phyloP scores from a whole-genome alignment of 2,797 vertebrate genomes.

The Naso thynnoides region DNA sequence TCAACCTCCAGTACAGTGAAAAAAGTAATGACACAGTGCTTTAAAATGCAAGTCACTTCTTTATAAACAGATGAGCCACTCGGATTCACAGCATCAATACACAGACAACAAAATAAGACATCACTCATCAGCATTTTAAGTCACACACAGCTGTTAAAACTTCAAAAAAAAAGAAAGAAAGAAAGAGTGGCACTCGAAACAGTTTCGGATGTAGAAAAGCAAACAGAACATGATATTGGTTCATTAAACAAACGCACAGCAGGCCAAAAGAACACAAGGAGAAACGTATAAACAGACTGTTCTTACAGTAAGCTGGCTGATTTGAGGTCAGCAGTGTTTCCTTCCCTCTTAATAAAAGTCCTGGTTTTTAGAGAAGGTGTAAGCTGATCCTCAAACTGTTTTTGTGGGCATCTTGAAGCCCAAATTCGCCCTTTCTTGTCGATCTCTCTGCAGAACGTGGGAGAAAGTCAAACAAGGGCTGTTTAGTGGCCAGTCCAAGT shows the following conservation, averaged over 20 bases:
- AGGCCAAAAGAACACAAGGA: conserved; percentile 74
- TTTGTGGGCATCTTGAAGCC: conserved; percentile 38
- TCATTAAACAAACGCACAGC: conserved; percentile 72
- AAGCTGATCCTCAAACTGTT: conserved; percentile 54
- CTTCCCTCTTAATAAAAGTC: conserved; percentile 52
- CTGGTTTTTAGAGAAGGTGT: conserved; percentile 45
- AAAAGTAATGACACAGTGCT: conserved; percentile 58
- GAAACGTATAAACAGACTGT: conserved; percentile 62
- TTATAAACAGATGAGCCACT: conserved; percentile 72
- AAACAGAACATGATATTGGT: conserved; percentile 74
- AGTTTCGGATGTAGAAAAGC: conserved; percentile 76
- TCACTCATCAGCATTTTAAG: conserved; percentile 54
- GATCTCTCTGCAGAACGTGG: conserved; percentile 35
- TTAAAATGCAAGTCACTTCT: conserved; percentile 80
- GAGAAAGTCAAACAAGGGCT: conserved; percentile 39
- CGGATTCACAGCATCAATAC: conserved; percentile 69
- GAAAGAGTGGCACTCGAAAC: conserved; percentile 78
- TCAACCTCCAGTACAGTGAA: conserved; percentile 72
- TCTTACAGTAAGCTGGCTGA: conserved; percentile 59
- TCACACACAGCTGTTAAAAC: conserved; percentile 64
- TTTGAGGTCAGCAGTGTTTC: conserved; percentile 62
- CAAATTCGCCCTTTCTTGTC: conserved; percentile 29
- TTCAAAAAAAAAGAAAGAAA: conserved; percentile 43
- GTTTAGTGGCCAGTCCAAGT: conserved; percentile 40
- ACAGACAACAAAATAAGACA: conserved; percentile 63